These are phyloP conservation scores for Mesochorus sp. DNA, from an alignment of 2,888 invertebrate genomes.

Conservation along the genomic window DNA sequence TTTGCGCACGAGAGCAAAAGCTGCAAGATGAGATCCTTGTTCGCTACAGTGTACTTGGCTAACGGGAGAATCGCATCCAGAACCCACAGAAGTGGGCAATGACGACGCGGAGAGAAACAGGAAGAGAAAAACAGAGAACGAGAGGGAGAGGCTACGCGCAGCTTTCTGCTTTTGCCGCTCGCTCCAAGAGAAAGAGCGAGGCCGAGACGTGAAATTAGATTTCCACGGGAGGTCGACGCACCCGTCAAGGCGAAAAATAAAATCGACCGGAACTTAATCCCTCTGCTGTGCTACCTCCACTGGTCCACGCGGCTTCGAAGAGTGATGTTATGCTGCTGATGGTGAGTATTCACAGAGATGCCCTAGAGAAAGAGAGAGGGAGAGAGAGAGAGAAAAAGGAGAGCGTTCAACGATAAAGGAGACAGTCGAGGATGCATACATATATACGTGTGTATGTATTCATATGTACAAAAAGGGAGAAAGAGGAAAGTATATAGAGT, in stretches of 20 bases:
- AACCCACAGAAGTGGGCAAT: neutral
- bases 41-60: neutral
- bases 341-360: constrained; percentile 11
- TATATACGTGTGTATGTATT: too few species aligned
- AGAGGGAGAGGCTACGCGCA: constrained; percentile 11
- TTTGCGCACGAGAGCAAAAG: neutral
- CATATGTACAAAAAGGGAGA: constrained; percentile 26
- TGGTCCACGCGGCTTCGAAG: constrained; percentile 32
- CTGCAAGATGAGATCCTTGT: constrained; percentile 15
- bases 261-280: constrained; percentile 69
- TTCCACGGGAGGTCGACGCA: constrained; percentile 67
- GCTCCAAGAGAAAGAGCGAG: constrained; percentile 37
- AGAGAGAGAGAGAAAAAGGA: constrained; percentile 48
- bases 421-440: constrained; percentile 21
- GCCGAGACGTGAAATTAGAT: constrained; percentile 69
- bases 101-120: neutral
- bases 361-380: constrained; percentile 3
- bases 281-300: too few species aligned
- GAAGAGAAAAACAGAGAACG: neutral
- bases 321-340: constrained; percentile 17
- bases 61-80: constrained; percentile 12
- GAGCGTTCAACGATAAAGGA: too few species aligned
- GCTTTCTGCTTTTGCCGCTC: constrained; percentile 31
- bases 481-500: constrained; percentile 48
- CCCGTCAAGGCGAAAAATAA: constrained; percentile 64